A percentile compares a stretch with the other conserved stretches of the same genome.
These are phyloP conservation scores for Pseudanteris insignis DNA, from an alignment of 2,888 invertebrate species.

Conservation along the genomic window DNA sequence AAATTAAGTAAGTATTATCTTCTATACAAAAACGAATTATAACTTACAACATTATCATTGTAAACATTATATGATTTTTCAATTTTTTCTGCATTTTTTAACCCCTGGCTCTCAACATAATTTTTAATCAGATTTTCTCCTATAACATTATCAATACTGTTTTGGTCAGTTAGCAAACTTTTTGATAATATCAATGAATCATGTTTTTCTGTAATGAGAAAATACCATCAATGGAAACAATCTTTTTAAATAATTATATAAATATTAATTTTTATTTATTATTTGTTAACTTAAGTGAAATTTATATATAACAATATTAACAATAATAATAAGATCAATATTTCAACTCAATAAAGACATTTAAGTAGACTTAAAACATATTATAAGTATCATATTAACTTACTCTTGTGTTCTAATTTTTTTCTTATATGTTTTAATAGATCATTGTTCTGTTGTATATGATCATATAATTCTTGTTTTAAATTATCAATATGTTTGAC, in stretches of 20 bases:
- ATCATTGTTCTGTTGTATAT: conserved; percentile 54
- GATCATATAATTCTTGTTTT: conserved; percentile 53
- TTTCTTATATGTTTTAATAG: conserved; percentile 52
- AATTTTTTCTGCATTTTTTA: conserved; percentile 17
- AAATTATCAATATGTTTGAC: conserved; percentile 55
- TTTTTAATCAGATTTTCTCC: conserved; percentile 35
- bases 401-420: conserved; percentile 49
- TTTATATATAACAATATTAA: too few species aligned
- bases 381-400: too few species aligned
- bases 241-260: too few species aligned
- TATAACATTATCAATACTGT: conserved; percentile 31
- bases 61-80: conserved; percentile 27
- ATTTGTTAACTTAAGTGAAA: too few species aligned
- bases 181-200: conserved; percentile 28
- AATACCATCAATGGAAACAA: too few species aligned
- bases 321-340: too few species aligned
- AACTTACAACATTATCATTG: conserved; percentile 18
- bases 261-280: too few species aligned
- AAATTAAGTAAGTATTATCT: background rate
- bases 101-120: conserved; percentile 31
- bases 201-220: conserved; percentile 13
- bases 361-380: too few species aligned
- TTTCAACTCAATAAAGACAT: too few species aligned
- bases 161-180: too few species aligned
- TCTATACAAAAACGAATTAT: too few species aligned